Evolutionary conservation across 2,888 invertebrate species (phyloP), one percentile per base, ranked within the genome.

Genomic region (Dichetophora obliterata): DNA sequence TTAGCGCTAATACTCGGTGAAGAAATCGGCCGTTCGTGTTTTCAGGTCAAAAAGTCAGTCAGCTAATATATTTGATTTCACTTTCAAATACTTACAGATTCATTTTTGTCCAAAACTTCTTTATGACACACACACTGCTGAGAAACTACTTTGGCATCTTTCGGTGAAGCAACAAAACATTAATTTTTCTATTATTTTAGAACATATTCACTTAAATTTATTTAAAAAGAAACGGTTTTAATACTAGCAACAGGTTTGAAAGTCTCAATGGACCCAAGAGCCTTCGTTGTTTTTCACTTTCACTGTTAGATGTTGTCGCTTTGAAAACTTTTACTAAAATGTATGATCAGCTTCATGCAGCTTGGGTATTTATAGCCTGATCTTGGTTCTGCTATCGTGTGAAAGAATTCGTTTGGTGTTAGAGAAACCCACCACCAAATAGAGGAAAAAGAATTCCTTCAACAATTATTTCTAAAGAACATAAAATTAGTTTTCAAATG

Each of bases 371-470:
- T 75, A 75, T 75, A 68, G 37, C 43, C 54, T 16, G 31, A 63
- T 37, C 54, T 61, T 16, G n/a, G 24, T 43, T n/a, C 9, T 54
- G 37, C 24, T 8, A 19, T 34, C 63, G 52, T 63, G 73, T 63
- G 73, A 65, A 63, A 48, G 48, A 61, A 63, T 73, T 73, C 72
- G 65, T 16, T 72, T 9, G 48, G 27, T 48, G 59, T 14, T 11
- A 69, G 4, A 50, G 19, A 73, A 73, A 73, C 43, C 73, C 61
- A 73, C 73, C 73, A 66, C 68, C 43, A 31, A 73, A 71, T 37
- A 0, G 16, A 4, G 14, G 4, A 27, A 59, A 27, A 59, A 31
- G n/a, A n/a, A n/a, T n/a, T 3, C 27, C 59, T 11, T 24, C 22
- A 59, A 43, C 37, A 43, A 59, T 16, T 59, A 59, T 24, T 70